phyloP scores from a whole-genome alignment of 2,113 vertebrate genomes.

The Cichladusa arquata region DNA sequence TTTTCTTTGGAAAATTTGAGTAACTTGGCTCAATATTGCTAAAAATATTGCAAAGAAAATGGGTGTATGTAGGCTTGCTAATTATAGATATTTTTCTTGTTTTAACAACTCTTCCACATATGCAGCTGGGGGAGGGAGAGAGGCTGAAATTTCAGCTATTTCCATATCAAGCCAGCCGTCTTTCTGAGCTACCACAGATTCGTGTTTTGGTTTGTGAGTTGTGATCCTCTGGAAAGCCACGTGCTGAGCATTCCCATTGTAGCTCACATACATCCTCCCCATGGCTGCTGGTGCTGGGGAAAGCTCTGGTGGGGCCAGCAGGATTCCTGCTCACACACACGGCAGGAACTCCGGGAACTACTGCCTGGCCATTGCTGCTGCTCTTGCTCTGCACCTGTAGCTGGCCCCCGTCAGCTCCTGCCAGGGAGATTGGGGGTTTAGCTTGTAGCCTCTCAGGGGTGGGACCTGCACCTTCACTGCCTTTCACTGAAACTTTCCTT shows the following conservation, averaged over 20 bases:
- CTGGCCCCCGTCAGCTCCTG: rapidly evolving
- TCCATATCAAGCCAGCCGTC: neutral
- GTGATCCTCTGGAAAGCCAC: neutral
- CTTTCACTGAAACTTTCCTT: neutral
- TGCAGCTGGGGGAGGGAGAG: neutral
- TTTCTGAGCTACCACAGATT: neutral
- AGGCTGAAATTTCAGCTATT: slow-evolving; percentile 8
- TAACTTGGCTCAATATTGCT: slow-evolving; percentile 19
- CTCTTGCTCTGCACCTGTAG: rapidly evolving
- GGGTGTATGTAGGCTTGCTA: slow-evolving; percentile 21
- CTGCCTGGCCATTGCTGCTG: neutral
- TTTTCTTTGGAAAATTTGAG: slow-evolving; percentile 63
- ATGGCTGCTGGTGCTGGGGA: rapidly evolving
- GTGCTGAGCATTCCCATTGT: neutral
- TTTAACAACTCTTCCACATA: neutral
- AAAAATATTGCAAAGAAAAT: slow-evolving; percentile 55
- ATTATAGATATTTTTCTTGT: slow-evolving; percentile 41
- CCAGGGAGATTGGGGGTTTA: neutral
- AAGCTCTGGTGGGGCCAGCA: neutral
- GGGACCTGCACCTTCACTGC: neutral
- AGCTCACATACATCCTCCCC: neutral
- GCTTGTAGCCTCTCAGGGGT: neutral
- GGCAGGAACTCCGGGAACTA: neutral
- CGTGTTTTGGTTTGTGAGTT: neutral
- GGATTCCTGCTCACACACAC: rapidly evolving